Conservation (phyloP, 2,888 invertebrate species). For the Synanthedon formicaeformis region DNA sequence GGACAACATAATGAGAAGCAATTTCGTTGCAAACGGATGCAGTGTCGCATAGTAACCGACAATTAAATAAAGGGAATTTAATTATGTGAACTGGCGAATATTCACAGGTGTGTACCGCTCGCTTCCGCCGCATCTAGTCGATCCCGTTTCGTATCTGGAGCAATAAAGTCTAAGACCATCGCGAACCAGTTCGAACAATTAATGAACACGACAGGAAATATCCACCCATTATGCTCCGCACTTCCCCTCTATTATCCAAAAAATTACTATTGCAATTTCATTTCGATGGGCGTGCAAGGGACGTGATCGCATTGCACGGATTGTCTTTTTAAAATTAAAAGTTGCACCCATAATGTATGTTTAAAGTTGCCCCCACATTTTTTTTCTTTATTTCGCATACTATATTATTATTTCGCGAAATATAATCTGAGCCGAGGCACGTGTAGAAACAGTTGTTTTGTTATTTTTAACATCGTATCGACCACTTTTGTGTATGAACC, state of each 20-base stretch:
- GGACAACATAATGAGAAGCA: constrained; percentile 45
- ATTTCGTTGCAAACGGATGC: constrained; percentile 48
- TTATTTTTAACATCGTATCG: constrained; percentile 42
- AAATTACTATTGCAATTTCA: constrained; percentile 62
- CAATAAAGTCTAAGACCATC: constrained; percentile 13
- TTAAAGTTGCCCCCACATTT: constrained; percentile 32
- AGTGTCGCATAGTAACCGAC: constrained; percentile 38
- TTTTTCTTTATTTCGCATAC: constrained; percentile 33
- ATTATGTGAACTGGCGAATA: constrained; percentile 34
- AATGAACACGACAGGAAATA: constrained; percentile 49
- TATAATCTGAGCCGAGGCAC: constrained; percentile 54
- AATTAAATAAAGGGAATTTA: constrained; percentile 48
- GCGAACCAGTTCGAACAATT: constrained; percentile 35
- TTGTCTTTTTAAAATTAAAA: constrained; percentile 65
- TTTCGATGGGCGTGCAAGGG: constrained; percentile 38
- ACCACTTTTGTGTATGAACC: constrained; percentile 12
- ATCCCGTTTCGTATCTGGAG: constrained; percentile 30
- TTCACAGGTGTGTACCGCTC: constrained; percentile 39
- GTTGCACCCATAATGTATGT: constrained; percentile 25
- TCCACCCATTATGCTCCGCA: constrained; percentile 48
- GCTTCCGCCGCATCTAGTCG: constrained; percentile 42
- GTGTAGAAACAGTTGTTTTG: constrained; percentile 45
- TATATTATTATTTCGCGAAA: constrained; percentile 42
- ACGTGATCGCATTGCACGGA: constrained; percentile 47
- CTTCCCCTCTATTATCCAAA: constrained; percentile 55